Conservation (phyloP, 2,113 vertebrate genomes). For the Aptenodytes patagonicus region DNA sequence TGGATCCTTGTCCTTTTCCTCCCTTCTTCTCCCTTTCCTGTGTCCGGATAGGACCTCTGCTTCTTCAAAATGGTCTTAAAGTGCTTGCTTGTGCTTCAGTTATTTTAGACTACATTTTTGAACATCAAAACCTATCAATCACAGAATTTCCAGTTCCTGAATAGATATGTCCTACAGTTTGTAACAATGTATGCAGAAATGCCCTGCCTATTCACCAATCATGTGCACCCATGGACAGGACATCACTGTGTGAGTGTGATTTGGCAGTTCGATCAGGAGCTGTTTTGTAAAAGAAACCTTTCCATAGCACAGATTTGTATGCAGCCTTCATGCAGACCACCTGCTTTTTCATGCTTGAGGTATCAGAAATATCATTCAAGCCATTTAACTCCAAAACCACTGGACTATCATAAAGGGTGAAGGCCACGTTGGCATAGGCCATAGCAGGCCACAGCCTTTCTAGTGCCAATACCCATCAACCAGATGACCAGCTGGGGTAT, state of each 20-base stretch:
- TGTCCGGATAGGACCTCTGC: not conserved
- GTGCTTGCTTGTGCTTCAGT: not conserved
- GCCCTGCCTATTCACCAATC: not conserved
- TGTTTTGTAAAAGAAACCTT: not conserved
- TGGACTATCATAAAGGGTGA: accelerated
- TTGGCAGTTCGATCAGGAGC: not conserved
- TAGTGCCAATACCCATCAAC: not conserved
- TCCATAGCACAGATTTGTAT: not conserved
- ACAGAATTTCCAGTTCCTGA: not conserved
- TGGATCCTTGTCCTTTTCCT: not conserved
- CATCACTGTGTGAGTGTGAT: not conserved
- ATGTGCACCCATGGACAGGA: not conserved
- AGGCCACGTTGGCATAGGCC: not conserved
- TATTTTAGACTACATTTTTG: not conserved
- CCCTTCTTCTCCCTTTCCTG: not conserved
- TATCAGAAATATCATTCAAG: not conserved
- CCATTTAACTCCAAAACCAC: not conserved
- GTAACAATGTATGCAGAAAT: not conserved
- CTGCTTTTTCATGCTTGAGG: not conserved
- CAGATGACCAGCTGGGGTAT: not conserved
- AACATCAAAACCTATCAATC: not conserved
- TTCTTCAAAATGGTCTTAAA: not conserved
- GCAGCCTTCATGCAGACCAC: not conserved
- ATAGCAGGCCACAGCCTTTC: not conserved
- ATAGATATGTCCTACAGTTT: not conserved